Conservation (phyloP, 2,797 vertebrate species). For the Hydrolagus colliei region DNA sequence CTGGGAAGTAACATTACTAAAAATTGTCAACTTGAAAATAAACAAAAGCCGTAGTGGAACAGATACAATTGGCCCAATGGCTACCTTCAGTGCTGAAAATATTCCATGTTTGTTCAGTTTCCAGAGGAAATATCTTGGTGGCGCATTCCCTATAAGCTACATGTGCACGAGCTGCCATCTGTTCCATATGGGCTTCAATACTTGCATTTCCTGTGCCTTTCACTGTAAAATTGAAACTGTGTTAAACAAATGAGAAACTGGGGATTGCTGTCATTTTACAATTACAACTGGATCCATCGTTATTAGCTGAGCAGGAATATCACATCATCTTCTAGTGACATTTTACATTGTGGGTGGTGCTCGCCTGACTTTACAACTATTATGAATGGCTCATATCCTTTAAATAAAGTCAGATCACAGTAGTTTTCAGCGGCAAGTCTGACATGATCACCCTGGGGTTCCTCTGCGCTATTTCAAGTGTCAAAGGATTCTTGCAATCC, state of each 20-base stretch:
- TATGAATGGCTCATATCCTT: neutral
- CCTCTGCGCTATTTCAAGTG: neutral
- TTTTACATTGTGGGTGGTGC: neutral
- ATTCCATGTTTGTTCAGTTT: too few relatives aligned
- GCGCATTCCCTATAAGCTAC: neutral
- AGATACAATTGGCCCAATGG: too few relatives aligned
- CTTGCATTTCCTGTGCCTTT: neutral
- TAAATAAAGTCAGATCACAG: neutral
- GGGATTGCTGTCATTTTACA: neutral
- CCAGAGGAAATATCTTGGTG: too few relatives aligned
- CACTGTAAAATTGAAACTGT: too few relatives aligned
- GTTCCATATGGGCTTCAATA: neutral
- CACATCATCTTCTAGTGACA: neutral
- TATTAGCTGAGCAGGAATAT: neutral
- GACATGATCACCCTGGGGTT: neutral
- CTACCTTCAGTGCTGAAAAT: too few relatives aligned
- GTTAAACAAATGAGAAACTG: neutral
- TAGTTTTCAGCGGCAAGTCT: neutral
- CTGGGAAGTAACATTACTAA: too few relatives aligned
- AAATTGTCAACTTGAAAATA: too few relatives aligned
- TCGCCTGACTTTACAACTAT: neutral
- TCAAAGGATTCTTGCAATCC: neutral
- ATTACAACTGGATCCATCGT: neutral
- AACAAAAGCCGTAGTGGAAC: too few relatives aligned
- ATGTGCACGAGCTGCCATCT: neutral